Evolutionary conservation across 2,888 invertebrate species (phyloP).

Genomic region (Epinotia brunnichana): DNA sequence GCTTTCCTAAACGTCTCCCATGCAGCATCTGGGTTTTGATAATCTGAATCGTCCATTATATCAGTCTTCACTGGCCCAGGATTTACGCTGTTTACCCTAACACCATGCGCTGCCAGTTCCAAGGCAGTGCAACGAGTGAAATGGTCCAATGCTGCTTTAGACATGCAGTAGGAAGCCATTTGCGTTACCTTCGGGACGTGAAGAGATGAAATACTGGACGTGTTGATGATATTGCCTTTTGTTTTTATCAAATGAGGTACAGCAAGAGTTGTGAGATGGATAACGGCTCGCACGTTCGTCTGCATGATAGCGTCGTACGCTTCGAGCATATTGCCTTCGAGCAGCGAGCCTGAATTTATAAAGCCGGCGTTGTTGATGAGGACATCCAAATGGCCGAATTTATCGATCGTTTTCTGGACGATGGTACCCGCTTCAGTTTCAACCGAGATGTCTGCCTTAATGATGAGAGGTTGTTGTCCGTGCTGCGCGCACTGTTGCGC

Average conservation of each 20-base stretch:
- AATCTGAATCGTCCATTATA: constrained; percentile 46
- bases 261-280: constrained; percentile 54
- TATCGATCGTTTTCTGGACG: constrained; percentile 53
- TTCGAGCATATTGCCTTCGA: constrained; percentile 50
- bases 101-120: constrained; percentile 82
- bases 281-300: constrained; percentile 55
- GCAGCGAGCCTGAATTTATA: constrained; percentile 44
- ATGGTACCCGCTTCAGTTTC: constrained; percentile 52
- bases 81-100: constrained; percentile 87
- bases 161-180: constrained; percentile 83
- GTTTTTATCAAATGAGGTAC: constrained; percentile 55
- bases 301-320: constrained; percentile 55
- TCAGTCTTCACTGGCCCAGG: constrained; percentile 86
- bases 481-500: constrained; percentile 47
- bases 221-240: constrained; percentile 62
- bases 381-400: constrained; percentile 58
- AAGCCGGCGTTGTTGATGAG: constrained; percentile 61
- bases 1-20: not conserved
- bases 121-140: constrained; percentile 88
- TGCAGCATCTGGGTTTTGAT: not conserved
- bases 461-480: constrained; percentile 49
- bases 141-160: constrained; percentile 89
- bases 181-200: constrained; percentile 18
- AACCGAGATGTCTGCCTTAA: constrained; percentile 56
- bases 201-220: constrained; percentile 55